Percentiles rank a stretch among this genome's conserved stretches.
These are phyloP conservation scores for Brachyrhaphis roseni DNA, from an alignment of 2,797 vertebrate species.

Conservation along the genomic window DNA sequence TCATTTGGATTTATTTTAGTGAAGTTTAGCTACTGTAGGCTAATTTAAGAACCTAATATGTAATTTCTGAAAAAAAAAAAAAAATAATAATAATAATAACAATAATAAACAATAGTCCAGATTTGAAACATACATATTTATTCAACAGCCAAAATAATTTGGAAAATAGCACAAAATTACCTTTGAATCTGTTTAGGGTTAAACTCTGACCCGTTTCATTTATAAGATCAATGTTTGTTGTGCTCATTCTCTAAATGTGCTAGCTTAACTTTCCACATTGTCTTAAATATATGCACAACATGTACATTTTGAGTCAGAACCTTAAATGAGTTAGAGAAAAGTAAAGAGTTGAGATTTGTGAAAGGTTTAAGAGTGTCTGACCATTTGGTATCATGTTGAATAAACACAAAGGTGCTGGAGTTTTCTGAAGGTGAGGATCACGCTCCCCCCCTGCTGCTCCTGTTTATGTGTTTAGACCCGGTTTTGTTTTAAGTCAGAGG, in stretches of 20 bases:
- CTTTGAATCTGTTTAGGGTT: neutral
- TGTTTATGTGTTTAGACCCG: constrained; percentile 75
- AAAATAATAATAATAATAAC: too few species aligned
- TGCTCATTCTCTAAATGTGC: neutral
- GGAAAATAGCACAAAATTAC: neutral
- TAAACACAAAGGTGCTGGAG: constrained; percentile 80
- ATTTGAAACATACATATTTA: neutral
- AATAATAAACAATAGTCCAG: neutral
- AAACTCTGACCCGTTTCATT: neutral
- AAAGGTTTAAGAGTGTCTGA: constrained; percentile 32
- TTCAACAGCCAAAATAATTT: neutral
- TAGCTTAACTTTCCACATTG: neutral
- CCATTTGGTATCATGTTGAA: constrained; percentile 82
- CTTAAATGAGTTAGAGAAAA: constrained; percentile 9
- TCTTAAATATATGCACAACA: neutral
- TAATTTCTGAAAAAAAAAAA: neutral
- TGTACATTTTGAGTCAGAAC: neutral
- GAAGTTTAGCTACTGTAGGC: neutral
- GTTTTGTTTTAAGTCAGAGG: constrained; percentile 78
- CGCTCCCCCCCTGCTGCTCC: constrained; percentile 67
- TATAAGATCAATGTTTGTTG: neutral
- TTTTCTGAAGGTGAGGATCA: constrained; percentile 59
- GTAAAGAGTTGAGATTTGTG: constrained; percentile 29
- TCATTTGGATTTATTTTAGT: neutral
- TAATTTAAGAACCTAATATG: neutral